Evolutionary conservation across 1,140 invertebrate species (phyloP).

Genomic region (Globodera ellingtonae): DNA sequence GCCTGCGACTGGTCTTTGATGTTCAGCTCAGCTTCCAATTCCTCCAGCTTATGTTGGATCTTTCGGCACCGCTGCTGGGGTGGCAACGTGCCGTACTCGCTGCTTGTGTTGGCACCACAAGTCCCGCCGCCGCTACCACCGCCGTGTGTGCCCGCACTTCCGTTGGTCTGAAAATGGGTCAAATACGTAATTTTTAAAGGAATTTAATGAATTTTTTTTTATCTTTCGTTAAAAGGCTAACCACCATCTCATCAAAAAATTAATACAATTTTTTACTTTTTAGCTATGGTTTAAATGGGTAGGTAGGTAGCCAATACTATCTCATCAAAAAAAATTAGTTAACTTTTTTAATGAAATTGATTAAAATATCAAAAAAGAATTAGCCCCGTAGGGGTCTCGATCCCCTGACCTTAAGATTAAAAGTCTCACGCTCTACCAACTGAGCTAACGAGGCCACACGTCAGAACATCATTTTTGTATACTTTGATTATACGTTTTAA

Average conservation of each 20-base stretch:
- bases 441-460: constrained; percentile 34
- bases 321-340: not conserved
- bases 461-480: no score
- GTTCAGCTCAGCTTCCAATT: constrained; percentile 80
- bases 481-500: no score
- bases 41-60: constrained; percentile 83
- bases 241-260: not conserved
- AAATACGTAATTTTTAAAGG: not conserved
- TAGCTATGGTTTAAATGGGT: no score
- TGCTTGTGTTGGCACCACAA: not conserved
- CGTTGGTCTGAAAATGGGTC: not conserved
- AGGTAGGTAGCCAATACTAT: no score
- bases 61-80: constrained; percentile 94
- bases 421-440: constrained; percentile 42
- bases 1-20: constrained; percentile 70
- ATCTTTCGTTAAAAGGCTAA: no score
- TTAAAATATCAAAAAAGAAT: constrained; percentile 14
- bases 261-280: no score
- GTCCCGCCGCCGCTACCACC: constrained; percentile 9
- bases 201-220: no score
- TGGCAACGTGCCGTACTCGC: constrained; percentile 83
- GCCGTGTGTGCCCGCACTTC: not conserved
- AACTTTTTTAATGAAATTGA: no score
- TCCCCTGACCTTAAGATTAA: constrained; percentile 39
- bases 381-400: constrained; percentile 39